Percentiles rank a stretch among this genome's conserved stretches.
Evolutionary conservation across 2,113 vertebrate genomes (phyloP).

Genomic region (Hystrix cristata): DNA sequence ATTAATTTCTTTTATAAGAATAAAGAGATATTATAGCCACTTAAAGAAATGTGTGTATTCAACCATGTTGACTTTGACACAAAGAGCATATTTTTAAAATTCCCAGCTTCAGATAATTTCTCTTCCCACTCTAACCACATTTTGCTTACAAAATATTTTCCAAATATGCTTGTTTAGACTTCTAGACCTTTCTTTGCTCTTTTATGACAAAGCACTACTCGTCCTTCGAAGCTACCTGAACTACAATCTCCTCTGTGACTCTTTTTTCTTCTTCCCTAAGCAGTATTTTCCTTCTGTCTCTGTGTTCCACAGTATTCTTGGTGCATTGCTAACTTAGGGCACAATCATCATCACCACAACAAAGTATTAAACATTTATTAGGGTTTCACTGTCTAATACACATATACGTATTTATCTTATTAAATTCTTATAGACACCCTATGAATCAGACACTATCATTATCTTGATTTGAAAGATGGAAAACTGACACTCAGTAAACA

Average conservation of each 20-base stretch:
- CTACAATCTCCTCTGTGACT: not conserved
- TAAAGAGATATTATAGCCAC: not conserved
- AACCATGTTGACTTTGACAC: conserved; percentile 17
- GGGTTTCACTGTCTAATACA: not conserved
- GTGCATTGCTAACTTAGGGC: not conserved
- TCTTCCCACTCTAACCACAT: not conserved
- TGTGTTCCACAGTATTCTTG: not conserved
- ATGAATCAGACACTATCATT: conserved; percentile 19
- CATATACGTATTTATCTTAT: not conserved
- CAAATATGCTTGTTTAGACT: not conserved
- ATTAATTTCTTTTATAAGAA: conserved; percentile 34
- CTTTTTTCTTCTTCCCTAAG: conserved; percentile 8
- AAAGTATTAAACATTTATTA: conserved; percentile 33
- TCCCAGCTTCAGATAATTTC: not conserved
- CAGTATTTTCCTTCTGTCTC: not conserved
- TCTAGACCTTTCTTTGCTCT: not conserved
- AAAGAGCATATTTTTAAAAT: not conserved
- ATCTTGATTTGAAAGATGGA: conserved; percentile 4
- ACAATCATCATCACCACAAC: not conserved
- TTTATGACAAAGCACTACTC: not conserved
- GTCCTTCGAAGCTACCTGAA: not conserved
- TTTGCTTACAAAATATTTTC: conserved; percentile 33
- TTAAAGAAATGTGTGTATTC: conserved; percentile 19
- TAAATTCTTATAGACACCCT: conserved; percentile 25
- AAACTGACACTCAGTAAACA: not conserved